A percentile compares a stretch with the other conserved stretches of the same genome.
These are phyloP conservation scores for Drosophila takahashii DNA, from an alignment of 1,140 invertebrate genomes.

Conservation along the genomic window DNA sequence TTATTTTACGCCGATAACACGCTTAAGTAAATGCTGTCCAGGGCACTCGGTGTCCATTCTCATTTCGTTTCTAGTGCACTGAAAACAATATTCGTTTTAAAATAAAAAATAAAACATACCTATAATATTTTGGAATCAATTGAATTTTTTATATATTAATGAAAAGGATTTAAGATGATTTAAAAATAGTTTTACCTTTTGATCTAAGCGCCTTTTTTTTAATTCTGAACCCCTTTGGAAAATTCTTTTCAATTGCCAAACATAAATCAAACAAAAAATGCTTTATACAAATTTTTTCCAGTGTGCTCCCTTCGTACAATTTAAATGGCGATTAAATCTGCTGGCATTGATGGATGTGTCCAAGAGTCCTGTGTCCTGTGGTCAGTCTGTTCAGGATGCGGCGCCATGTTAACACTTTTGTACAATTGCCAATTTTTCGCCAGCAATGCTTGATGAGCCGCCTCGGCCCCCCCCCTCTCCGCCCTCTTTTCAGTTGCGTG, in stretches of 20 bases:
- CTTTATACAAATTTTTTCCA: neutral
- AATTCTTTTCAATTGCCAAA: too few relatives aligned
- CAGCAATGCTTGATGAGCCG: constrained; percentile 57
- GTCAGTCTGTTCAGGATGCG: constrained; percentile 77
- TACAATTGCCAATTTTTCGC: constrained; percentile 83
- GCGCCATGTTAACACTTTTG: constrained; percentile 81
- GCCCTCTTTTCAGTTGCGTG: constrained; percentile 17
- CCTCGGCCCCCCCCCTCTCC: constrained; percentile 1
- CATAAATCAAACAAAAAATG: too few relatives aligned
- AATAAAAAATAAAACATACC: neutral
- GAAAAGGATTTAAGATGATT: too few relatives aligned
- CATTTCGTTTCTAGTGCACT: constrained; percentile 7
- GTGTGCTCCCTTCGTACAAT: constrained; percentile 57
- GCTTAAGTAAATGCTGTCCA: constrained; percentile 77
- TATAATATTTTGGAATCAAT: too few relatives aligned
- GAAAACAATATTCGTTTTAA: neutral
- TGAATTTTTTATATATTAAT: too few relatives aligned
- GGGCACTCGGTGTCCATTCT: constrained; percentile 29
- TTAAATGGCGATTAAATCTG: constrained; percentile 84
- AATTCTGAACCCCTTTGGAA: too few relatives aligned
- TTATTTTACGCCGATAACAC: constrained; percentile 83
- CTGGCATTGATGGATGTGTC: constrained; percentile 83
- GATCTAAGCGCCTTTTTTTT: too few relatives aligned
- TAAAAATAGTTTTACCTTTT: too few relatives aligned
- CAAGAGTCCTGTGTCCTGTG: constrained; percentile 66